Evolutionary conservation across 1,140 invertebrate genomes (phyloP).

Genomic region (Delia radicum): DNA sequence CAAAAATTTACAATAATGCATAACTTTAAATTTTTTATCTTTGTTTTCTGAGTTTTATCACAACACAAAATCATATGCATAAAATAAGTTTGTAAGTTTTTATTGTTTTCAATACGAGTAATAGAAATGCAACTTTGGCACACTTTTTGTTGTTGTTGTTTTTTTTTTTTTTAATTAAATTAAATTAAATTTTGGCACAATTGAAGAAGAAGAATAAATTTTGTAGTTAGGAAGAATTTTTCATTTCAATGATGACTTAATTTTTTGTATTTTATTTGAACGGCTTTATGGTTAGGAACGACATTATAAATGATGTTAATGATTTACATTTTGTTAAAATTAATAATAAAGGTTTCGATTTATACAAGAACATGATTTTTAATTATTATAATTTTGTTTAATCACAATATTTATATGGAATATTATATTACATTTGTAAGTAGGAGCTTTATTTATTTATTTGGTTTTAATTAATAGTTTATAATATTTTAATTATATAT

Average conservation of each 20-base stretch:
- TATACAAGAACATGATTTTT: neutral
- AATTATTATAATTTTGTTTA: neutral
- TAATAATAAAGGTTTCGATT: neutral
- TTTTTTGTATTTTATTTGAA: neutral
- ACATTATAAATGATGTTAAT: neutral
- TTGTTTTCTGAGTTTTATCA: constrained; percentile 1
- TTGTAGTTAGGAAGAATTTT: neutral
- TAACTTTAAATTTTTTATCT: constrained; percentile 4
- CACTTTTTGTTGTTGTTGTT: neutral
- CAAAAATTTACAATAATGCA: neutral
- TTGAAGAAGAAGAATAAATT: constrained; percentile 8
- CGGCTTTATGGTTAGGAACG: neutral
- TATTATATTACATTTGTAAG: no score
- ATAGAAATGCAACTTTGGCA: neutral
- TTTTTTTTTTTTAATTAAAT: neutral
- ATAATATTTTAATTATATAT: no score
- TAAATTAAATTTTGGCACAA: constrained; percentile 1
- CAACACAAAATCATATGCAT: constrained; percentile 11
- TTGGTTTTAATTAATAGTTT: neutral
- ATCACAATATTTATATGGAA: neutral
- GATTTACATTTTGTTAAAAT: neutral
- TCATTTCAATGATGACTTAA: neutral
- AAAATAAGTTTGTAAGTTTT: neutral
- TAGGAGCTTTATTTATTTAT: neutral
- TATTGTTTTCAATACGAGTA: neutral